Evolutionary conservation across 2,113 vertebrate species (phyloP), one percentile per base, ranked within the genome.

Genomic region (Enhydra lutris): DNA sequence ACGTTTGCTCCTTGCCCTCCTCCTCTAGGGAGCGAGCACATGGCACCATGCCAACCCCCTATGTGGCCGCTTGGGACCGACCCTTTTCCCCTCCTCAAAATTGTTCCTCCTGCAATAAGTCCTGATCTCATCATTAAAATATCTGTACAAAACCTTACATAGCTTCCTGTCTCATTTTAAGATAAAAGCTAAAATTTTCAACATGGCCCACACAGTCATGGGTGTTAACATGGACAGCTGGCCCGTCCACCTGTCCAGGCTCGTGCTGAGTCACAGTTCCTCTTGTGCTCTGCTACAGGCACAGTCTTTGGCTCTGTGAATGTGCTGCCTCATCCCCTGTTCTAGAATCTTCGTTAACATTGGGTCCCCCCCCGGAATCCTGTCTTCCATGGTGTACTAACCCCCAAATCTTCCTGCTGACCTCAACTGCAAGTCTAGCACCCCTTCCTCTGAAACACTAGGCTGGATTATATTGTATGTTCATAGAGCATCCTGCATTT

Each of bases 301-400:
- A 9, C 26, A 7, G 2, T 15, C 4, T 73, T 73, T 29, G 52
- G 17, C 10, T 24, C 39, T 36, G 10, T 45, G 24, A 52, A 15
- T 8, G n/a, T 31, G 10, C 31, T 34, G 21, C 3, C 0, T 36
- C 57, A 67, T 29, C 15, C 55, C 4, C 57, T 4, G 1, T 45
- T 24, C 47, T 9, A 69, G n/a, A 7, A 6, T 42, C 23, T 63
- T 50, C 1, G 0, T 0, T 0, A n/a, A 14, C 13, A 8, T 23
- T 23, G 5, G 13, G 11, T 15, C 31, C 21, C 61, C 59, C 21
- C 61, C 59, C 29, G 20, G 13, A 59, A 45, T 14, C 6, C 6
- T 23, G 17, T 45, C 61, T 45, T 82, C 34, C 6, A 2, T 0
- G 7, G 23, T 24, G 5, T 23, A 11, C 34, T 7, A 50, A 85